Conservation (phyloP, 2,888 invertebrate genomes). For the Synergus umbraculus region DNA sequence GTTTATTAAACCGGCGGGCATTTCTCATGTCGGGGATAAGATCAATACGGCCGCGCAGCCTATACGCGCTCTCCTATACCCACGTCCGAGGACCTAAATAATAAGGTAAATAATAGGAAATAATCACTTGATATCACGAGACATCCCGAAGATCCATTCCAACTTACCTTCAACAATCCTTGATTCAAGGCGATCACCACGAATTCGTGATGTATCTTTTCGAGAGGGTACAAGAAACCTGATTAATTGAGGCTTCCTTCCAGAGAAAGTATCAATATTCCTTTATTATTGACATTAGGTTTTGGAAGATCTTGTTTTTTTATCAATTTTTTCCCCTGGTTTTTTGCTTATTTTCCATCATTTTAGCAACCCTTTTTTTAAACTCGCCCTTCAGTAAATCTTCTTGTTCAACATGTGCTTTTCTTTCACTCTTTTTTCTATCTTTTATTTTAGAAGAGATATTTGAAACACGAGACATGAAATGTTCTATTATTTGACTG, state of each 20-base stretch:
- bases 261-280: not conserved
- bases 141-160: not conserved
- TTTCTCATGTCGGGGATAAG: constrained; percentile 78
- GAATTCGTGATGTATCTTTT: not conserved
- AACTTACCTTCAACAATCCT: not conserved
- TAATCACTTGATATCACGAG: constrained; percentile 67
- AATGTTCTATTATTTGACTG: not conserved
- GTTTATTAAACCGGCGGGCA: constrained; percentile 78
- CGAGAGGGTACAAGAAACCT: not conserved
- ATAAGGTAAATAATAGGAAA: constrained; percentile 72
- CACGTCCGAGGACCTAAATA: constrained; percentile 67
- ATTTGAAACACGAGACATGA: no score
- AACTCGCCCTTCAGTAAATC: no score
- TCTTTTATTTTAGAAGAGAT: no score
- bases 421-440: no score
- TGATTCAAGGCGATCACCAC: not conserved
- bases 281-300: not conserved
- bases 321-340: no score
- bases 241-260: not conserved
- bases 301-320: not conserved
- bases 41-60: constrained; percentile 76
- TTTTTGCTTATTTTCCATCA: no score
- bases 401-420: no score
- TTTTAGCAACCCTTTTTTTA: no score
- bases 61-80: constrained; percentile 66